A percentile compares a stretch with the other conserved stretches of the same genome.
Conservation (phyloP, 2,888 invertebrate genomes). For the Lithosia quadra region DNA sequence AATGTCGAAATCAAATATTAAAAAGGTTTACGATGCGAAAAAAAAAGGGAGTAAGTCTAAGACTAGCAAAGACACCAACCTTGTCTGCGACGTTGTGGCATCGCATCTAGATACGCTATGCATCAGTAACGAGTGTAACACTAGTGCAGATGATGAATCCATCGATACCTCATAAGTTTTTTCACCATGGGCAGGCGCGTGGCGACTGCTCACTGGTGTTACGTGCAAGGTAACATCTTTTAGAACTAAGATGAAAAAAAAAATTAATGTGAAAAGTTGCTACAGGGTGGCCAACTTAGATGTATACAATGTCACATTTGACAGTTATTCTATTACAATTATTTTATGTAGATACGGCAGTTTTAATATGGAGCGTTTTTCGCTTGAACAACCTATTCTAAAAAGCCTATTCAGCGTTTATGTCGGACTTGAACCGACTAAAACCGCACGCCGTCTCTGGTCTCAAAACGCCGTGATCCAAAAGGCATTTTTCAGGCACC, state of each 20-base stretch:
- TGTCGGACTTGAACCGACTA: too few relatives aligned
- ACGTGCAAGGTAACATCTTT: background rate
- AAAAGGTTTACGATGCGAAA: background rate
- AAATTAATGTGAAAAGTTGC: background rate
- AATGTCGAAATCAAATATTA: background rate
- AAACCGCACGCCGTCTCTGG: too few relatives aligned
- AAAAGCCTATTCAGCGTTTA: too few relatives aligned
- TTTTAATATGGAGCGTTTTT: too few relatives aligned
- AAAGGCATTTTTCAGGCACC: too few relatives aligned
- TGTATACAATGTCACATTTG: too few relatives aligned
- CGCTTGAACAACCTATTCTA: too few relatives aligned
- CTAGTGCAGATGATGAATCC: background rate
- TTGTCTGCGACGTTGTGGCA: conserved; percentile 1
- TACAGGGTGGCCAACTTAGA: background rate
- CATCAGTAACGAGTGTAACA: conserved; percentile 8
- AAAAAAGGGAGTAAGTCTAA: background rate
- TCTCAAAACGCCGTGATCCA: too few relatives aligned
- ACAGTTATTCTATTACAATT: too few relatives aligned
- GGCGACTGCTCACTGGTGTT: background rate
- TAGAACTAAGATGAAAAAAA: background rate
- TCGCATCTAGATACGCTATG: conserved; percentile 6
- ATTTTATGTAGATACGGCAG: too few relatives aligned
- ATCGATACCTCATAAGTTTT: conserved; percentile 6
- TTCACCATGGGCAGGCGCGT: background rate
- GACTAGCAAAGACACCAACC: background rate